Conservation (phyloP, 1,140 invertebrate species). For the Pissodes strobi region DNA sequence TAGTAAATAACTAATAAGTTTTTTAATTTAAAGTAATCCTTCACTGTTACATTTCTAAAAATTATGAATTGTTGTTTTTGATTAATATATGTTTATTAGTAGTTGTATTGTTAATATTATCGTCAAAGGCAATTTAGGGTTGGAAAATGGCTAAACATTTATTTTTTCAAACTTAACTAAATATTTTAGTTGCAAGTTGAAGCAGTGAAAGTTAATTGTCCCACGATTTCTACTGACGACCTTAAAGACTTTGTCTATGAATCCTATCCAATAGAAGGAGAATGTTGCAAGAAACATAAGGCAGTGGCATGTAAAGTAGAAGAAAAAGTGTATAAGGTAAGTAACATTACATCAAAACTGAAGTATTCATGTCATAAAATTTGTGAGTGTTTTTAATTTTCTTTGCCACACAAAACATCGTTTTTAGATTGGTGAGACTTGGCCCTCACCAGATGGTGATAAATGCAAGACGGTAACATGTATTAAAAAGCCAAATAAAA, state of each 20-base stretch:
- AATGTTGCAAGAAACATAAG: constrained; percentile 51
- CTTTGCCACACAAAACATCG: background rate
- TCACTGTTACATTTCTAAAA: too few relatives aligned
- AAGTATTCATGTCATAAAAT: too few relatives aligned
- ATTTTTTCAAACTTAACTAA: too few relatives aligned
- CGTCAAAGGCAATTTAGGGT: too few relatives aligned
- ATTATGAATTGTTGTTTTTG: too few relatives aligned
- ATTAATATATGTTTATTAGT: too few relatives aligned
- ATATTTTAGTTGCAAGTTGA: constrained; percentile 48
- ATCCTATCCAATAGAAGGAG: constrained; percentile 37
- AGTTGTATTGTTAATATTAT: too few relatives aligned
- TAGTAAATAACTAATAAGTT: too few relatives aligned
- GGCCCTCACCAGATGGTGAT: constrained; percentile 60
- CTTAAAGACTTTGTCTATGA: constrained; percentile 46
- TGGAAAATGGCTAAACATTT: too few relatives aligned
- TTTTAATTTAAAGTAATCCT: too few relatives aligned
- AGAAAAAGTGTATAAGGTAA: constrained; percentile 37
- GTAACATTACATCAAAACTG: too few relatives aligned
- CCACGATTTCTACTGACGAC: constrained; percentile 41
- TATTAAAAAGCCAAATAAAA: constrained; percentile 54
- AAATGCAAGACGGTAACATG: constrained; percentile 68
- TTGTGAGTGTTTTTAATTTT: too few relatives aligned
- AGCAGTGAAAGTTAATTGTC: constrained; percentile 40
- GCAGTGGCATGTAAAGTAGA: constrained; percentile 49
- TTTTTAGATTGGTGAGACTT: constrained; percentile 61